A percentile compares a stretch with the other conserved stretches of the same genome.
These are phyloP conservation scores for Ormyrus thymus DNA, from an alignment of 2,888 invertebrate species.

Conservation along the genomic window DNA sequence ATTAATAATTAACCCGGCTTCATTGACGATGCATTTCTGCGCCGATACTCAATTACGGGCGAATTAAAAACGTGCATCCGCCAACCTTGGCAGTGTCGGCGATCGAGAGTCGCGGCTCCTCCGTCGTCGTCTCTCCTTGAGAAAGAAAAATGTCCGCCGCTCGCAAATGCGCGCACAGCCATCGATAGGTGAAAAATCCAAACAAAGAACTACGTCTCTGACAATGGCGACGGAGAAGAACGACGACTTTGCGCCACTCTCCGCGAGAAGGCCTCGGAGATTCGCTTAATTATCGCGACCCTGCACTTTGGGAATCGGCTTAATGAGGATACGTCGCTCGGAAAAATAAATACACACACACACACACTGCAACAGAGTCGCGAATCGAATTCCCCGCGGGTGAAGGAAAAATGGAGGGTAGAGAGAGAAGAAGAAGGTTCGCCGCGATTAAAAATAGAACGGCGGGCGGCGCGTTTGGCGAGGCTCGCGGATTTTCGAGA, in stretches of 20 bases:
- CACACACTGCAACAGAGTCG: not conserved
- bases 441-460: constrained; percentile 32
- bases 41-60: too few species aligned
- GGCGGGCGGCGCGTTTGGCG: constrained; percentile 22
- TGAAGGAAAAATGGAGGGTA: not conserved
- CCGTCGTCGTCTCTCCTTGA: too few species aligned
- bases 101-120: too few species aligned
- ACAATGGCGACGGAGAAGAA: not conserved
- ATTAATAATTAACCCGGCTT: too few species aligned
- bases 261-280: not conserved
- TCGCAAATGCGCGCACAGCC: too few species aligned
- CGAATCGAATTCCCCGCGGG: not conserved
- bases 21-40: too few species aligned
- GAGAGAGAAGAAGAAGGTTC: not conserved
- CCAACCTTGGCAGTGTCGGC: too few species aligned
- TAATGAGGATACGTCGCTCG: not conserved
- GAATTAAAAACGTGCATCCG: too few species aligned
- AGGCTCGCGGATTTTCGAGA: constrained; percentile 34
- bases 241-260: not conserved
- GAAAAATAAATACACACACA: not conserved
- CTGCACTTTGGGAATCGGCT: constrained; percentile 1
- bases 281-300: not conserved
- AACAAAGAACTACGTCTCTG: not conserved
- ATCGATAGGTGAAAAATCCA: too few species aligned
- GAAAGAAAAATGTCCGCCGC: too few species aligned